A percentile compares a stretch with the other conserved stretches of the same genome.
These are phyloP conservation scores for Ciconia maguari DNA, from an alignment of 2,113 vertebrate genomes.

Conservation along the genomic window DNA sequence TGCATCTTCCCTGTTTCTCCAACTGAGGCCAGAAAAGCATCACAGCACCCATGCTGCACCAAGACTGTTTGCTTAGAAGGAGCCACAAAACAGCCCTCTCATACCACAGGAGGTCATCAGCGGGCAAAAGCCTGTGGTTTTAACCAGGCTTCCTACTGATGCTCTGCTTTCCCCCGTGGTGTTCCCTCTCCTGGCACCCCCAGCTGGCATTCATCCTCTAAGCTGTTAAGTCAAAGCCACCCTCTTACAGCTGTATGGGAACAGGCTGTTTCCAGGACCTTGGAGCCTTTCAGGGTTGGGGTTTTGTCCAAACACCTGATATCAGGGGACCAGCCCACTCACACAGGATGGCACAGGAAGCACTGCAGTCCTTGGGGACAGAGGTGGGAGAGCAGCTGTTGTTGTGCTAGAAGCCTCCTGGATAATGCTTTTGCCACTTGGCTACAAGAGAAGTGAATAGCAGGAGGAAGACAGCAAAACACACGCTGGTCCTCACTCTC, in stretches of 20 bases:
- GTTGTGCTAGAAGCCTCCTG: background rate
- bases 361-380: background rate
- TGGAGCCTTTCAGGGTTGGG: background rate
- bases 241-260: background rate
- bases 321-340: background rate
- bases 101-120: fast-evolving
- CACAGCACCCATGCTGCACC: fast-evolving
- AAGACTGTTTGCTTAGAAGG: background rate
- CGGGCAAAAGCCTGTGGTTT: background rate
- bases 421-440: background rate
- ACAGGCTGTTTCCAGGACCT: fast-evolving
- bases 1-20: background rate
- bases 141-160: background rate
- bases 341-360: fast-evolving
- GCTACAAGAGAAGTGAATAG: background rate
- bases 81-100: background rate
- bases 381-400: background rate
- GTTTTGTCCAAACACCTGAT: fast-evolving
- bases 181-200: background rate
- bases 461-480: background rate
- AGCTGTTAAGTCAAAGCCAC: background rate
- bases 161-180: fast-evolving
- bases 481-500: background rate
- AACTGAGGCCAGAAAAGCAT: background rate
- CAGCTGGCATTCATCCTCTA: background rate